phyloP scores from a whole-genome alignment of 2,113 vertebrate species.

The Sclerurus mexicanus region DNA sequence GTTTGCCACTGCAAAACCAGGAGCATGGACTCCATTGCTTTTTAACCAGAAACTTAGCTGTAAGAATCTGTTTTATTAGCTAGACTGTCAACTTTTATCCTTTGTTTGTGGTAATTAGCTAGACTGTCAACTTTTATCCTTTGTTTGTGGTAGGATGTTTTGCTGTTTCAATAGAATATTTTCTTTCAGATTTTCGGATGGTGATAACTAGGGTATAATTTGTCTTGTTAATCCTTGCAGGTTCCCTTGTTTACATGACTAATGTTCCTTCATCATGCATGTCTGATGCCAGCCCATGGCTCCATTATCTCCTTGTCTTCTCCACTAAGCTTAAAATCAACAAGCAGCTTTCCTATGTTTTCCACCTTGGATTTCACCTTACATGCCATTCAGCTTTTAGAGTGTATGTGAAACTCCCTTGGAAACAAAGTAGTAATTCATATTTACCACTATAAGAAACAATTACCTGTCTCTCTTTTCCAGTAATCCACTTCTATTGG shows the following conservation, averaged over 20 bases:
- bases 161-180: conserved; percentile 56
- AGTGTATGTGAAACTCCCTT: conserved; percentile 45
- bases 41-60: background rate
- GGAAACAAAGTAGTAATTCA: conserved; percentile 65
- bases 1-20: background rate
- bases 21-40: background rate
- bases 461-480: conserved; percentile 50
- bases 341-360: conserved; percentile 58
- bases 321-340: conserved; percentile 55
- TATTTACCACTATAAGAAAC: conserved; percentile 62
- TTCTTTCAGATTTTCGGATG: conserved; percentile 54
- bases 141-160: background rate
- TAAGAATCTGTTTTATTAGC: conserved; percentile 24
- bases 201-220: conserved; percentile 53
- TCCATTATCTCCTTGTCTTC: conserved; percentile 54
- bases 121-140: conserved; percentile 22
- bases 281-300: conserved; percentile 39
- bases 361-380: conserved; percentile 44
- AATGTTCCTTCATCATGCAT: conserved; percentile 40
- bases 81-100: conserved; percentile 14
- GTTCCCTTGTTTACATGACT: conserved; percentile 65
- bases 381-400: conserved; percentile 34
- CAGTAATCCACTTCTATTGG: conserved; percentile 15
- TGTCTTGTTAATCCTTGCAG: conserved; percentile 59
- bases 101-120: conserved; percentile 26